These are phyloP conservation scores for Leucophenga varia DNA, from an alignment of 1,140 invertebrate species.

Conservation along the genomic window DNA sequence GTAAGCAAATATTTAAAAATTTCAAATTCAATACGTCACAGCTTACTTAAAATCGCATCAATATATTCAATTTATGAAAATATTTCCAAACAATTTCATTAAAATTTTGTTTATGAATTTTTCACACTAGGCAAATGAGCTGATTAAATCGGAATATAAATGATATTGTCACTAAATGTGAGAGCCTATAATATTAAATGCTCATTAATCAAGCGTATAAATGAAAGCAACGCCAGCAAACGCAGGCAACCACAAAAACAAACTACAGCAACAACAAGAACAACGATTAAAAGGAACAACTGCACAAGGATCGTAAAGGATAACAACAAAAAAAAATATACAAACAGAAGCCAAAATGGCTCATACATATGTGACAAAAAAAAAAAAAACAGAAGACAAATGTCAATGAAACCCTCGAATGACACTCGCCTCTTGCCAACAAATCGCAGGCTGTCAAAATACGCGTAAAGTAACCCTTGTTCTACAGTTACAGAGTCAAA, in stretches of 20 bases:
- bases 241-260: conserved; percentile 4
- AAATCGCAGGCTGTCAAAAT: conserved; percentile 54
- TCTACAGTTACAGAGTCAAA: too few species aligned
- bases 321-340: conserved; percentile 23
- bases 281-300: conserved; percentile 13
- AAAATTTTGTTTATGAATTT: too few species aligned
- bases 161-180: conserved; percentile 30
- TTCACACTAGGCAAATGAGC: too few species aligned
- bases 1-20: too few species aligned
- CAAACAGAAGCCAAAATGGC: conserved; percentile 8
- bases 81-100: too few species aligned
- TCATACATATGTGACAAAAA: conserved; percentile 1
- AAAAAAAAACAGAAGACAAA: conserved; percentile 22
- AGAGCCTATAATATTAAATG: conserved; percentile 22
- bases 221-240: neutral
- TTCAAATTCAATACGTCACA: too few species aligned
- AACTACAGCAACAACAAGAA: conserved; percentile 8
- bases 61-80: too few species aligned
- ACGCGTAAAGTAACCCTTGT: too few species aligned
- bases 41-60: too few species aligned
- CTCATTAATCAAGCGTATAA: conserved; percentile 32
- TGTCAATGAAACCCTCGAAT: conserved; percentile 15
- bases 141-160: too few species aligned
- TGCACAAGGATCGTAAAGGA: too few species aligned
- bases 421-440: conserved; percentile 22